Base-by-base conservation (phyloP, 1,140 invertebrate genomes). In the Pseudachorutes palmiensis region DNA sequence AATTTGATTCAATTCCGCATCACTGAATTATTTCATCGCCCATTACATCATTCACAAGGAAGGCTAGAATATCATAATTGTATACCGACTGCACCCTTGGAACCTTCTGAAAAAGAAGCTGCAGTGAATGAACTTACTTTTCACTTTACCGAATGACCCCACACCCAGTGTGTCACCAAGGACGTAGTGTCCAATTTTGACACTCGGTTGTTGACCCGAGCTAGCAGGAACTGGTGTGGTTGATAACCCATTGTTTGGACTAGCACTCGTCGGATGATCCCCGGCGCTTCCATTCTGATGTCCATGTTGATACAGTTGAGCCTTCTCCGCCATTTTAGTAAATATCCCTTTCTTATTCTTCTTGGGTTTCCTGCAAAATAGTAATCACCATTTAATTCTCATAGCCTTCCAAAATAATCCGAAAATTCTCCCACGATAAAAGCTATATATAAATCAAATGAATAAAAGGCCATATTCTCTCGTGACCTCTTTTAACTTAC, bases 131-230 rank as follows among this genome's bases (percentile, higher is more conserved):
- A 48, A 16, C 78, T 76, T 80, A 85, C 85, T 94, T 83, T 96
- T 96, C 2, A 96, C 93, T 83, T 96, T 96, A 49, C 93, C 93
- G 81, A 96, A 95, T 14, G 93, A 95, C 12, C 93, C 93, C 49
- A 93, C 87, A 33, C 93, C 93, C 28, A 96, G 81, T 0, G 93
- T 96, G 71, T 88, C 86, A 19, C 92, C 92, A 32, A 96, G 79
- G 30, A 90, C 89, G 76, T 96, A 95, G 78, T 94, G 91, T 0
- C 92, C 92, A 76, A 95, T 95, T 79, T 94, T 94, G 1, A 95
- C 90, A 68, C 92, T 86, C 55, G 91, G 90, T 74, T 89, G 87
- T 29, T 78, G 78, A 73, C 80, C 81, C 76, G 76, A 79, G 31
- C 67, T 73, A 16, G 26, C 41, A 14, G 62, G 41, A 28, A 48